Percentiles rank a stretch among this genome's conserved stretches.
Conservation (phyloP, 2,797 vertebrate species). For the Gadopsis marmoratus region DNA sequence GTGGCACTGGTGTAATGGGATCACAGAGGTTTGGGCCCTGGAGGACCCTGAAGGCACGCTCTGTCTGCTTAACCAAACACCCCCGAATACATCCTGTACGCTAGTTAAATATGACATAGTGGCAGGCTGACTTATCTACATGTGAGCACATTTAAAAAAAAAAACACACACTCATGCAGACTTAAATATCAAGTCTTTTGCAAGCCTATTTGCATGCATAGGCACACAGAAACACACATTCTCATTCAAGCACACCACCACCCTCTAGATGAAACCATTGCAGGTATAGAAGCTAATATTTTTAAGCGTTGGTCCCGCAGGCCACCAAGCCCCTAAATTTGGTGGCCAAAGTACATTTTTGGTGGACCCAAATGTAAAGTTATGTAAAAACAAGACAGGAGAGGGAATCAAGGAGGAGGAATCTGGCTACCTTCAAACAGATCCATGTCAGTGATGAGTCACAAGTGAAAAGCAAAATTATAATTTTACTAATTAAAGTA, state of each 20-base stretch:
- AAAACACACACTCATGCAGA: neutral
- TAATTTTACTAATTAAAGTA: no score
- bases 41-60: conserved; percentile 57
- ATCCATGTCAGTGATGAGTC: no score
- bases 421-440: neutral
- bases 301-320: no score
- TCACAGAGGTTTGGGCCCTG: conserved; percentile 55
- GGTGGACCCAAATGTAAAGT: no score
- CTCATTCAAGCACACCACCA: neutral
- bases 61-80: conserved; percentile 70
- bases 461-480: no score
- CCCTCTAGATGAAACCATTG: neutral
- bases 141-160: conserved; percentile 34
- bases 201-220: conserved; percentile 21
- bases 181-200: conserved; percentile 52
- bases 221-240: neutral
- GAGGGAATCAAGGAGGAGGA: neutral
- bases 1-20: conserved; percentile 64
- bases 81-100: conserved; percentile 29
- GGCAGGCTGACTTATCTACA: conserved; percentile 36
- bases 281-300: neutral
- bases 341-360: no score
- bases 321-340: no score
- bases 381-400: no score
- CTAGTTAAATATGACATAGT: conserved; percentile 69